These are phyloP conservation scores for Onchidella celtica DNA, from an alignment of 2,888 invertebrate genomes.

Conservation along the genomic window DNA sequence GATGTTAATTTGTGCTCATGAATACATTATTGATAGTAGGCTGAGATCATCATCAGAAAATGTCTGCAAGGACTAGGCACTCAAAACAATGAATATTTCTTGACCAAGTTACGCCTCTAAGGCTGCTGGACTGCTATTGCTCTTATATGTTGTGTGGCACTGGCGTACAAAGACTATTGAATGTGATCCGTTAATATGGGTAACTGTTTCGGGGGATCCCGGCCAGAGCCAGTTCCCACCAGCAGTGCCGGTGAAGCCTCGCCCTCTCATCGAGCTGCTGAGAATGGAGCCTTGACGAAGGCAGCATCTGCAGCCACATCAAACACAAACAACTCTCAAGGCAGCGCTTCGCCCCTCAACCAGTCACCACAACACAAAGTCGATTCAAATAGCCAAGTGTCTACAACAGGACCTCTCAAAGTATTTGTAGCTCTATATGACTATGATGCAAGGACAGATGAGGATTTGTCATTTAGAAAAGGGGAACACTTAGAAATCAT, in stretches of 20 bases:
- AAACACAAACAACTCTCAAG: constrained; percentile 54
- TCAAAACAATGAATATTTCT: background rate
- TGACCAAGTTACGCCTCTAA: background rate
- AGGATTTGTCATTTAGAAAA: constrained; percentile 99
- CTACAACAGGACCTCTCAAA: constrained; percentile 81
- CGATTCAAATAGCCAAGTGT: constrained; percentile 47
- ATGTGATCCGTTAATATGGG: no score
- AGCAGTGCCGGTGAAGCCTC: constrained; percentile 26
- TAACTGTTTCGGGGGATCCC: constrained; percentile 58
- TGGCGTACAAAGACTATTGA: no score
- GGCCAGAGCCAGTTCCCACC: constrained; percentile 41
- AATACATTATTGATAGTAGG: background rate
- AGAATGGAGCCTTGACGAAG: constrained; percentile 3
- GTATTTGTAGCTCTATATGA: constrained; percentile 99
- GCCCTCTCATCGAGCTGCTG: constrained; percentile 17
- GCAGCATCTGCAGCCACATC: constrained; percentile 46
- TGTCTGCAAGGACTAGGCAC: constrained; percentile 15
- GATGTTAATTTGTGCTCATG: no score
- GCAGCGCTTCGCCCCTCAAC: constrained; percentile 53
- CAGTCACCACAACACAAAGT: constrained; percentile 56
- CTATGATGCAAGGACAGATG: constrained; percentile 99
- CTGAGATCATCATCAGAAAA: constrained; percentile 32
- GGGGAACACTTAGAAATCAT: constrained; percentile 99
- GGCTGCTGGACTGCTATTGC: background rate
- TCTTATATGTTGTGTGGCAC: no score